Conservation (phyloP, 2,888 invertebrate species). For the Monoplex corrugatus region DNA sequence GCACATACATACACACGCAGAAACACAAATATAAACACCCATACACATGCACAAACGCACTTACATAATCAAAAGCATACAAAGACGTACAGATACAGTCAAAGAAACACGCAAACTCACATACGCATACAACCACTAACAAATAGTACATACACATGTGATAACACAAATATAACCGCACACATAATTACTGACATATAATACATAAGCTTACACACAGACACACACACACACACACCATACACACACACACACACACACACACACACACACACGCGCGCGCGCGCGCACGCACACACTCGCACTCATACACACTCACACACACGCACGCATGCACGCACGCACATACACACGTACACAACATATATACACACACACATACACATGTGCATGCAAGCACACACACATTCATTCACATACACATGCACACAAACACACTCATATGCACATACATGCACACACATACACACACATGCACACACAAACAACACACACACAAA, state of each 20-base stretch:
- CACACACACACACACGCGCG: conserved; percentile 2
- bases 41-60: conserved; percentile 14
- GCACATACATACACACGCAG: no score
- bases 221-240: conserved; percentile 12
- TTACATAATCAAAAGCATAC: background rate
- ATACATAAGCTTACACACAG: background rate
- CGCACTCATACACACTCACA: no score
- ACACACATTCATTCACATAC: background rate
- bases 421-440: conserved; percentile 10
- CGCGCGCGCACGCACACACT: background rate
- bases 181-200: background rate
- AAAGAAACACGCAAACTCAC: background rate
- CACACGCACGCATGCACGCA: no score
- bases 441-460: conserved; percentile 15
- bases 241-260: conserved; percentile 28
- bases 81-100: background rate
- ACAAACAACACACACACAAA: conserved; percentile 8
- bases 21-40: no score
- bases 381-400: background rate
- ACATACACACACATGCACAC: conserved; percentile 24
- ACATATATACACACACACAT: background rate
- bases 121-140: background rate
- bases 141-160: no score
- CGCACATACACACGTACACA: background rate
- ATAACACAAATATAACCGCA: conserved; percentile 3